Evolutionary conservation across 2,113 vertebrate genomes (phyloP), one percentile per base, ranked within the genome.

Genomic region (Hyaena hyaena): DNA sequence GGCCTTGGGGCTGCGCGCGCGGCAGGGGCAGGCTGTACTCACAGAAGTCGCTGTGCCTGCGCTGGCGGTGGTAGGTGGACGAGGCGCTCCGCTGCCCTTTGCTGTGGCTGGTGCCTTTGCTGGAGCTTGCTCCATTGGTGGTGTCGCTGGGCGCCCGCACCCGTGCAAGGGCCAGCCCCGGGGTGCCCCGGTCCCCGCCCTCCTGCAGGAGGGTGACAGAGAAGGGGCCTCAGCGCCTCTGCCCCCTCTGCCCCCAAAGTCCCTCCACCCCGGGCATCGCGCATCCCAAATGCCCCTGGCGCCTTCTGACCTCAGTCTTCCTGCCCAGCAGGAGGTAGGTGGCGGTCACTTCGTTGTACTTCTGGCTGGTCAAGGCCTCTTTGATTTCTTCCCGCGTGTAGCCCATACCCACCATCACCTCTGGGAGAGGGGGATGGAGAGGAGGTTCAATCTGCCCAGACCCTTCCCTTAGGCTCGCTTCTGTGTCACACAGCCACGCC

Each of bases 41-140:
- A 99, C 99, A 99, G 99, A 99, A 99, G 98, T 99, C 99, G 3
- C 99, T 99, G 98, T 99, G 99, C 96, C 99, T 98, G 83, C 99
- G 99, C 98, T 99, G 99, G 96, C 99, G 99, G 98, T 99, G 99
- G 98, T 99, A 99, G 39, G 99, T 99, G 92, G 99, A 99, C 74
- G 99, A 98, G 12, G 99, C 98, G 23, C 99, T 99, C 69, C 99
- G 99, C 88, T 99, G 99, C 88, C 99, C 99, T 98, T 99, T 99
- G 99, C 99, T 97, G 82, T 99, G 99, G 10, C 99, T 98, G 92
- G 99, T 98, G 98, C 58, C 98, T 98, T 99, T 98, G 96, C 99
- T 98, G 96, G 99, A 99, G 98, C 99, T 99, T 24, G 99, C 99
- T 81, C 99, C 99, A 0, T 99, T 99, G 98, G 99, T 99, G 92